Percentiles rank a stretch among this genome's conserved stretches.
These are phyloP conservation scores for Parauchenoglanis punctatus DNA, from an alignment of 2,797 vertebrate genomes.

Conservation along the genomic window DNA sequence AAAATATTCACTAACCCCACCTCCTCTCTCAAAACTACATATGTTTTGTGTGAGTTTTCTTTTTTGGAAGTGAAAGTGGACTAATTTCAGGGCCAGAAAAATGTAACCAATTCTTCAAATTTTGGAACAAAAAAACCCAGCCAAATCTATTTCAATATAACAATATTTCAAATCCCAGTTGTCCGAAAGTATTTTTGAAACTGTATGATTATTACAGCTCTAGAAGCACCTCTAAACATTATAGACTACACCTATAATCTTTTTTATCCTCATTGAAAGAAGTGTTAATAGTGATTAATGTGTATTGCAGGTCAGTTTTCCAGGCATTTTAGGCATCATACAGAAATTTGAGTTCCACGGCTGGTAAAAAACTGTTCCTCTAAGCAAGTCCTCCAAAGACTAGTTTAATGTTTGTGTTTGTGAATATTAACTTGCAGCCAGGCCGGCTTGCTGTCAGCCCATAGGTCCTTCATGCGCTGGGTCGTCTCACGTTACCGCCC, in stretches of 20 bases:
- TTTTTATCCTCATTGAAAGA: background rate
- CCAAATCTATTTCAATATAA: background rate
- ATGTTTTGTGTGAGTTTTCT: background rate
- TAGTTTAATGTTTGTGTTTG: background rate
- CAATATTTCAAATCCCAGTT: background rate
- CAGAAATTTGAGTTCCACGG: background rate
- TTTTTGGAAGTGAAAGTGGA: background rate
- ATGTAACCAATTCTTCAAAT: background rate
- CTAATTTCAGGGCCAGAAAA: background rate
- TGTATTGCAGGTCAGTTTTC: background rate
- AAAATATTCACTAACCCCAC: background rate
- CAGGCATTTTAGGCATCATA: background rate
- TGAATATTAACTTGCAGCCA: conserved; percentile 26
- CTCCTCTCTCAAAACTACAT: background rate
- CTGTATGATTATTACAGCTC: background rate
- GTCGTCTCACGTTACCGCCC: conserved; percentile 51
- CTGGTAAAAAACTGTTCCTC: background rate
- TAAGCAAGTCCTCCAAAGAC: background rate
- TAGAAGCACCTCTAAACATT: background rate
- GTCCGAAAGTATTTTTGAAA: background rate
- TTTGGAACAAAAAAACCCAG: background rate
- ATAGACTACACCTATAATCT: background rate
- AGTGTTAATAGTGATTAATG: background rate
- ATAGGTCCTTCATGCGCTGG: conserved; percentile 30
- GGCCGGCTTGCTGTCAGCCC: conserved; percentile 23